Evolutionary conservation across 2,888 invertebrate genomes (phyloP), one percentile per base, ranked within the genome.

Genomic region (Harpalus rubripes): DNA sequence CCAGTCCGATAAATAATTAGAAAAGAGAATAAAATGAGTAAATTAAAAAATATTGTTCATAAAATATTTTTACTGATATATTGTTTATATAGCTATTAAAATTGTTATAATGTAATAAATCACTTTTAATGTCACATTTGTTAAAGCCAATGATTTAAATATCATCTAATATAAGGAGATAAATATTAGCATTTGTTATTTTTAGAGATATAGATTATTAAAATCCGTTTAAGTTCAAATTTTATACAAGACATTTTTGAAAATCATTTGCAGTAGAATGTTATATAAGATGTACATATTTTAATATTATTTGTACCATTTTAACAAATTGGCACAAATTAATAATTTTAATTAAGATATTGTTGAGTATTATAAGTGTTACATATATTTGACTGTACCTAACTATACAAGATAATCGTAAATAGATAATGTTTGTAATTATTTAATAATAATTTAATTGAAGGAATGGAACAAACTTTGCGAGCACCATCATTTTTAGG

Each of bases 341-440:
- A 10, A 74, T 74, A 39, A 74, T 16, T 74, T 74, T 44, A 44
- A 16, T 74, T 74, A 44, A 44, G 18, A 74, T 74, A 74, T 74
- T 74, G 72, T 74, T 74, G 44, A 74, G 18, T 74, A 74, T 74
- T 44, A 74, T 74, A 74, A 74, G 72, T 74, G 72, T 74, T 74
- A 74, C 72, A 44, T 74, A 74, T 74, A 74, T 74, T 74, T 74
- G 72, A 74, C 72, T 74, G 72, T 74, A 74, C 72, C 44, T 74
- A 44, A 74, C 8, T 74, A 74, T 74, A 18, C 41, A 44, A 44
- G 72, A 74, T 74, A 74, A 52, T 74, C 72, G 72, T 15, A 68
- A 68, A 26, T 68, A 68, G 39, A 39, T n/a, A 74, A 44, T 72
- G 7, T 32, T 68, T 68, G n/a, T 68, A 32, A 68, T 52, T 39